These are phyloP conservation scores for Ischnura elegans DNA, from an alignment of 2,888 invertebrate genomes.

Conservation along the genomic window DNA sequence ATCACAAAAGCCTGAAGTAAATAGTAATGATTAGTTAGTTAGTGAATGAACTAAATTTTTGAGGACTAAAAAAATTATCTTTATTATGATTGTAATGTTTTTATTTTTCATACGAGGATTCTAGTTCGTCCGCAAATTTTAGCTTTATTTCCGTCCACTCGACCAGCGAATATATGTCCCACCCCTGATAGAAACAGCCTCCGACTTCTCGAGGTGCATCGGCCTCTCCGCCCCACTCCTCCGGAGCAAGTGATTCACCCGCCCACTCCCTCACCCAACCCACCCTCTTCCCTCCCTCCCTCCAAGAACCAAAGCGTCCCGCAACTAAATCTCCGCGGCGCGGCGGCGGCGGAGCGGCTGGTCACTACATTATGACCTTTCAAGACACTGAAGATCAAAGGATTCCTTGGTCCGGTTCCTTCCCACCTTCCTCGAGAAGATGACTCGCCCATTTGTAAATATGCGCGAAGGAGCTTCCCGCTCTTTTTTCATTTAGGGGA, in stretches of 20 bases:
- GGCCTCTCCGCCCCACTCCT: neutral
- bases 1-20: too few species aligned
- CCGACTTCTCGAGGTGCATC: neutral
- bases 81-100: too few species aligned
- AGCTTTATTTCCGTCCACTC: neutral
- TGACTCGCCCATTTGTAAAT: neutral
- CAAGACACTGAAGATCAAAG: slow-evolving; percentile 13
- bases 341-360: neutral
- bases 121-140: too few species aligned
- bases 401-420: too few species aligned
- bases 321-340: neutral
- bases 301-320: neutral
- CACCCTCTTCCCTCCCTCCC: neutral
- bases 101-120: too few species aligned
- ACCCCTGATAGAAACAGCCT: neutral
- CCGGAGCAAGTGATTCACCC: neutral
- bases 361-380: slow-evolving; percentile 27
- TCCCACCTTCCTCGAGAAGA: neutral
- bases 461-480: neutral
- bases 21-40: too few species aligned
- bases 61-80: too few species aligned
- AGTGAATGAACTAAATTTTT: too few species aligned
- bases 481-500: neutral
- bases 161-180: too few species aligned
- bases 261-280: neutral